phyloP scores from a whole-genome alignment of 2,888 invertebrate genomes.

The Auanema sp. region DNA sequence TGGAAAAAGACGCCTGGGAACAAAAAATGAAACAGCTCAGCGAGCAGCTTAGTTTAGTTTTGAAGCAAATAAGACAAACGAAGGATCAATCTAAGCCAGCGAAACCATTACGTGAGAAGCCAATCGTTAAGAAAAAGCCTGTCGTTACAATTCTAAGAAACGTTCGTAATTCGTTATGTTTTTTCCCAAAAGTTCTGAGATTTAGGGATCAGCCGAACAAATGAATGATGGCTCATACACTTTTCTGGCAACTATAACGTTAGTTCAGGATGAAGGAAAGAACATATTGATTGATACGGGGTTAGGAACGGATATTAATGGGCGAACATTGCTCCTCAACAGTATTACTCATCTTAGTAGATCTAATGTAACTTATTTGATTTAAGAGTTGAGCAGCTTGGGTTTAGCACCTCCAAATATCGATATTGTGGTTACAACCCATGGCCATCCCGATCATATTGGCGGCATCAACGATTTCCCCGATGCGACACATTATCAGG shows the following conservation, averaged over 20 bases:
- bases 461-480: slow-evolving; percentile 49
- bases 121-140: slow-evolving; percentile 10
- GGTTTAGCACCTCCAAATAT: slow-evolving; percentile 52
- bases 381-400: slow-evolving; percentile 36
- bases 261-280: slow-evolving; percentile 52
- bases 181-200: neutral
- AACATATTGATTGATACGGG: slow-evolving; percentile 61
- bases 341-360: slow-evolving; percentile 27
- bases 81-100: slow-evolving; percentile 18
- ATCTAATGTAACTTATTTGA: neutral
- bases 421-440: slow-evolving; percentile 59
- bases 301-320: slow-evolving; percentile 60
- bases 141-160: slow-evolving; percentile 26
- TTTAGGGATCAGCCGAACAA: slow-evolving; percentile 59
- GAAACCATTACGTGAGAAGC: slow-evolving; percentile 4
- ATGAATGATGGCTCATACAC: slow-evolving; percentile 47
- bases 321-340: slow-evolving; percentile 51
- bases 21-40: slow-evolving; percentile 35
- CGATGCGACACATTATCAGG: slow-evolving; percentile 48
- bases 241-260: slow-evolving; percentile 59
- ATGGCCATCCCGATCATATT: slow-evolving; percentile 60
- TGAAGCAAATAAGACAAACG: slow-evolving; percentile 30
- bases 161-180: slow-evolving; percentile 17
- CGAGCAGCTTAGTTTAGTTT: slow-evolving; percentile 34
- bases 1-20: slow-evolving; percentile 31